A percentile compares a stretch with the other conserved stretches of the same genome.
phyloP scores from a whole-genome alignment of 2,888 invertebrate species.

The Heliconius cydno region DNA sequence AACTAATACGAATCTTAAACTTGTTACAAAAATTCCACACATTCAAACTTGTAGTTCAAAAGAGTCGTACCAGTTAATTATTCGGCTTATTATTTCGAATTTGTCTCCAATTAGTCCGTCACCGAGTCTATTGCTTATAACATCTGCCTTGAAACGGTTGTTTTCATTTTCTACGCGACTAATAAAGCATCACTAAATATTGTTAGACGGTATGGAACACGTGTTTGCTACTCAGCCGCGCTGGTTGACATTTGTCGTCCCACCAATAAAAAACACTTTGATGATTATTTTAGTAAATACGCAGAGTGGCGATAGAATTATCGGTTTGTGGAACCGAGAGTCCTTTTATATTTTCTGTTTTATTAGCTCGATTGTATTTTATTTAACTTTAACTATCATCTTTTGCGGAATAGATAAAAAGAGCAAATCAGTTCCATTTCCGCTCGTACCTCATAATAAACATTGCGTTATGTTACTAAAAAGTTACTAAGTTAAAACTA shows the following conservation, averaged over 20 bases:
- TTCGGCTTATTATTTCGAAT: conserved; percentile 52
- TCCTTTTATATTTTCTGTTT: conserved; percentile 65
- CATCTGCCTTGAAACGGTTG: conserved; percentile 69
- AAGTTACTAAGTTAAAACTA: not conserved
- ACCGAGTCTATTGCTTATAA: conserved; percentile 56
- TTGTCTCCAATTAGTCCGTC: conserved; percentile 63
- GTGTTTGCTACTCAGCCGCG: conserved; percentile 76
- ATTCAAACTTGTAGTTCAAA: conserved; percentile 17
- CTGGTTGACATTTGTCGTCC: conserved; percentile 78
- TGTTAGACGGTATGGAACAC: conserved; percentile 81
- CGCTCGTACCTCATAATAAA: not conserved
- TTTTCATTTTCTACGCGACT: conserved; percentile 72
- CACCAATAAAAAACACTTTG: conserved; percentile 80
- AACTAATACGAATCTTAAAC: not conserved
- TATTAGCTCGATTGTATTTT: conserved; percentile 63
- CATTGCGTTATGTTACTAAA: not conserved
- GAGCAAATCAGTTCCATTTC: not conserved
- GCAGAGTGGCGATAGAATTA: conserved; percentile 77
- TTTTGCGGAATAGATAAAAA: conserved; percentile 4
- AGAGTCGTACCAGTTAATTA: conserved; percentile 36
- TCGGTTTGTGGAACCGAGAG: conserved; percentile 79
- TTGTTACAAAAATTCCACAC: not conserved
- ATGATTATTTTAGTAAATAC: conserved; percentile 82
- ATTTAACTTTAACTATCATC: not conserved
- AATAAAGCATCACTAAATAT: conserved; percentile 80